Conservation (phyloP, 2,113 vertebrate species). For the Candoia aspera region DNA sequence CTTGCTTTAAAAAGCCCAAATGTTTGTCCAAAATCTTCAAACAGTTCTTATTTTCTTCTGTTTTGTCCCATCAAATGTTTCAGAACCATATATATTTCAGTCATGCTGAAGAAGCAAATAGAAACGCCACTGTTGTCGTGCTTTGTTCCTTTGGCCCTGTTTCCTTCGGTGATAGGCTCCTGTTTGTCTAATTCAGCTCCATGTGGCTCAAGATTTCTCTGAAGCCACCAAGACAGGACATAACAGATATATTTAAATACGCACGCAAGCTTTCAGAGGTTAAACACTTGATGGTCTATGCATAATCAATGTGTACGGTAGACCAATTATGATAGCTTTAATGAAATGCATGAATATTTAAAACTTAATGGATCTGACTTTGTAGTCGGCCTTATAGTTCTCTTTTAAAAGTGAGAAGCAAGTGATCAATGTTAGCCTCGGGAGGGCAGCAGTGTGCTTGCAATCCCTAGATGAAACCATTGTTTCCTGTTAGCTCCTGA, state of each 20-base stretch:
- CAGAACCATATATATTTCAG: neutral
- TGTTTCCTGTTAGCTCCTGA: slow-evolving; percentile 62
- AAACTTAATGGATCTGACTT: slow-evolving; percentile 61
- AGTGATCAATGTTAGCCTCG: slow-evolving; percentile 72
- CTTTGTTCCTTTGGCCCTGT: slow-evolving; percentile 21
- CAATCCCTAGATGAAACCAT: slow-evolving; percentile 48
- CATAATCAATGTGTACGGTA: slow-evolving; percentile 63
- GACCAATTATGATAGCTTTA: slow-evolving; percentile 65
- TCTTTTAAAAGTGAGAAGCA: slow-evolving; percentile 49
- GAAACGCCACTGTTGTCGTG: neutral
- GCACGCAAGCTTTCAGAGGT: slow-evolving; percentile 66
- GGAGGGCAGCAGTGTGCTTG: slow-evolving; percentile 78
- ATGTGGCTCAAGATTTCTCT: slow-evolving; percentile 35
- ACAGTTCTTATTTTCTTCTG: neutral
- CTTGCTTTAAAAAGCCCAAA: no score
- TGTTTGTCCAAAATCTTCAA: no score
- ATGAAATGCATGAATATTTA: slow-evolving; percentile 67
- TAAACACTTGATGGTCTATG: slow-evolving; percentile 58
- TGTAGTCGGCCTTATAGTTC: slow-evolving; percentile 26
- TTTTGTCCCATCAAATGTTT: slow-evolving; percentile 5
- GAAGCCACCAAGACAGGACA: slow-evolving; percentile 46
- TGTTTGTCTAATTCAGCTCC: slow-evolving; percentile 47
- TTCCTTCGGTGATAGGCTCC: neutral
- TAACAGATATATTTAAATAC: slow-evolving; percentile 55
- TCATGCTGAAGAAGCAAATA: neutral